Evolutionary conservation across 2,797 vertebrate genomes (phyloP), one percentile per base, ranked within the genome.

Genomic region (Anisognathus igniventris): DNA sequence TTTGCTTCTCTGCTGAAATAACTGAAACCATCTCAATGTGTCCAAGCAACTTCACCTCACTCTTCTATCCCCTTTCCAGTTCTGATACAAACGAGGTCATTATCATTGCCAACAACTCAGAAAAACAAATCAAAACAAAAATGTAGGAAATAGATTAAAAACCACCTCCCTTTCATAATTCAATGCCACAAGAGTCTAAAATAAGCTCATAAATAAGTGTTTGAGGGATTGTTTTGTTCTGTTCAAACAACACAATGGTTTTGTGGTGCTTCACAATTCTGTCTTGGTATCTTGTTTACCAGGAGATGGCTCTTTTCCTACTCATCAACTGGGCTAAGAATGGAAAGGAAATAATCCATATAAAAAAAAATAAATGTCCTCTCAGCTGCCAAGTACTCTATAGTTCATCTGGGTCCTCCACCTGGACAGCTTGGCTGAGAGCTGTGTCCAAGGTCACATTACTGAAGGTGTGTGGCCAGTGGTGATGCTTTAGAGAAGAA

Each of bases 121-220:
- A 65, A 83, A 91, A 91, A 73, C 57, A 87, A 88, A 92, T 45
- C 37, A 68, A 87, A 93, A 72, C 48, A 77, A 68, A 91, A 88
- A 73, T 30, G 10, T 37, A 88, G 33, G 48, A 66, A 93, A 80
- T 14, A 91, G 66, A 73, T 88, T 81, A n/a, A 86, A 84, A 90
- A 33, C 20, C 57, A 83, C 48, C 60, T 84, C 37, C 13, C 23
- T 86, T 90, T 84, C 82, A 61, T 67, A 75, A 91, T 76, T 84
- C 0, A 0, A 88, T 44, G 16, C 73, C 87, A 67, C 58, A 71
- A 22, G 45, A 86, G 30, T 67, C 85, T 95, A 88, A 96, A 96
- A 88, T 90, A 67, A 94, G 79, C 28, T 78, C 79, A 18, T 80
- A 91, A 88, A 84, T 78, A 70, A 93, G 40, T 11, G 28, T 64